Conservation (phyloP, 35 echinoderm and acorn worm genomes). For the Lytechinus pictus region DNA sequence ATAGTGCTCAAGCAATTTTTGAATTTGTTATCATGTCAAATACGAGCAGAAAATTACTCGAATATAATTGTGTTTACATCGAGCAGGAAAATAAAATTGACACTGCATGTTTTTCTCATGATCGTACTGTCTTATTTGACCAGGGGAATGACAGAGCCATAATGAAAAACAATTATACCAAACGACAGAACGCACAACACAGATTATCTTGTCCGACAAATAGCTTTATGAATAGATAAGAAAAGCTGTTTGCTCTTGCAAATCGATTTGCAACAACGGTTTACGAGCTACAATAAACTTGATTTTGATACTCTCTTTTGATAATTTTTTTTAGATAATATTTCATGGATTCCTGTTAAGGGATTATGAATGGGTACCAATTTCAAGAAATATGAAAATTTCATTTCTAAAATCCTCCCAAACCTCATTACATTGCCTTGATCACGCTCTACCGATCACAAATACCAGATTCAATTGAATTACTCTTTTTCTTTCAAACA, state of each 20-base stretch:
- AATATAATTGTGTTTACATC: neutral
- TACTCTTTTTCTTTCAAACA: neutral
- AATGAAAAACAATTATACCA: neutral
- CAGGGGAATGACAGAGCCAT: neutral
- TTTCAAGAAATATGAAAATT: neutral
- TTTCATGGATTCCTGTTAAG: neutral
- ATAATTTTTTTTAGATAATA: neutral
- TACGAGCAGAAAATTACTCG: neutral
- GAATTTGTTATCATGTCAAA: neutral
- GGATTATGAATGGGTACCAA: neutral
- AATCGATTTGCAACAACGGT: neutral
- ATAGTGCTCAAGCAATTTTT: neutral
- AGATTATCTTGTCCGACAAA: neutral
- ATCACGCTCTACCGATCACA: neutral
- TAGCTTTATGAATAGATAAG: neutral
- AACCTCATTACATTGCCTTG: neutral
- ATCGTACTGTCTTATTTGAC: neutral
- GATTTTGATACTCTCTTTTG: neutral
- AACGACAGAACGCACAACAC: neutral
- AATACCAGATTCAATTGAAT: neutral
- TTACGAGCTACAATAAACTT: neutral
- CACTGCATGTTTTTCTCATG: neutral
- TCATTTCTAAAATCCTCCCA: neutral
- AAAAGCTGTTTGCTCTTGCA: neutral
- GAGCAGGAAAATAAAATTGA: neutral